Percentiles rank a stretch among this genome's conserved stretches.
phyloP scores from a whole-genome alignment of 2,888 invertebrate species.

The Calliscelio sp. region DNA sequence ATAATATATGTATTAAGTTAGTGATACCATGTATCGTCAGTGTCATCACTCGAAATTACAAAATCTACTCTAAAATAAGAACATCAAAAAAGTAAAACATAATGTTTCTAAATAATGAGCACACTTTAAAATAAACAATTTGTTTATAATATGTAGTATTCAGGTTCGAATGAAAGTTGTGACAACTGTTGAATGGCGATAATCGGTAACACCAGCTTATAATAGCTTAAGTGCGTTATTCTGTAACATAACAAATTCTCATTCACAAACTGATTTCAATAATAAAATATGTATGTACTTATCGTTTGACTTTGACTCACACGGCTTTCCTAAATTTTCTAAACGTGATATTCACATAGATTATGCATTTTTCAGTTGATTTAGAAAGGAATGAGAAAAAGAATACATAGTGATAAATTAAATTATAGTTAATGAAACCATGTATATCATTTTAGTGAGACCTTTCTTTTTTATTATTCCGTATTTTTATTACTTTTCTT shows the following conservation, averaged over 20 bases:
- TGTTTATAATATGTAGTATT: too few species aligned
- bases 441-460: neutral
- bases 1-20: too few species aligned
- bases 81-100: too few species aligned
- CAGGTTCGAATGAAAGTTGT: too few species aligned
- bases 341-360: too few species aligned
- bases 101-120: too few species aligned
- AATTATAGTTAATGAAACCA: neutral
- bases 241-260: slow-evolving; percentile 23
- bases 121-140: too few species aligned
- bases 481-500: neutral
- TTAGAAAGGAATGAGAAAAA: neutral
- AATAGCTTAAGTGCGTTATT: slow-evolving; percentile 30
- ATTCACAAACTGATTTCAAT: slow-evolving; percentile 36
- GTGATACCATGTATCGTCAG: too few species aligned
- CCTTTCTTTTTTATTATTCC: neutral
- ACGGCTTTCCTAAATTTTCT: slow-evolving; percentile 5
- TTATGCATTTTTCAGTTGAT: neutral
- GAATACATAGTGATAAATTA: neutral
- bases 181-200: too few species aligned
- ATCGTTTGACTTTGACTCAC: slow-evolving; percentile 30
- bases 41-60: too few species aligned
- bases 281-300: slow-evolving; percentile 55
- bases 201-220: too few species aligned
- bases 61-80: too few species aligned